These are phyloP conservation scores for Leptarthrus brevirostris DNA, from an alignment of 2,888 invertebrate species.

Conservation along the genomic window DNA sequence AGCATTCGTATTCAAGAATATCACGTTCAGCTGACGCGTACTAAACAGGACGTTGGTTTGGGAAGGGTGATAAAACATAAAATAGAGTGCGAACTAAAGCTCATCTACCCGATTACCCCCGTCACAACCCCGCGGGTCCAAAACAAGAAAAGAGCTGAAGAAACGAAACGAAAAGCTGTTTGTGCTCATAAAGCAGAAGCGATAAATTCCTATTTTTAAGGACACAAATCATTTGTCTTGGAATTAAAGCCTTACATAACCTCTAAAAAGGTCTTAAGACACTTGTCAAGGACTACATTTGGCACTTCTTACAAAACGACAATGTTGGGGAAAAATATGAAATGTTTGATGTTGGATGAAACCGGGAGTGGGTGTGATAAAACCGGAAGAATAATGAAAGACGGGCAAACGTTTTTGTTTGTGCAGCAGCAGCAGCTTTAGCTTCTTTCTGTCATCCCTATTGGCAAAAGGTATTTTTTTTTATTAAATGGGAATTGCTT, in stretches of 20 bases:
- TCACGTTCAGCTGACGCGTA: constrained; percentile 52
- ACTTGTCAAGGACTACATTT: constrained; percentile 11
- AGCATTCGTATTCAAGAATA: constrained; percentile 33
- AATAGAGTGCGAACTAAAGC: constrained; percentile 32
- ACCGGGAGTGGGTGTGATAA: too few species aligned
- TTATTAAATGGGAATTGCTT: constrained; percentile 34
- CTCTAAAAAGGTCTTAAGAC: constrained; percentile 1
- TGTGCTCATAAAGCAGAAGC: constrained; percentile 43
- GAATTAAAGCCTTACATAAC: constrained; percentile 38
- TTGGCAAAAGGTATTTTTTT: constrained; percentile 11
- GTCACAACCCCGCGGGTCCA: not conserved
- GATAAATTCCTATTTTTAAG: constrained; percentile 48
- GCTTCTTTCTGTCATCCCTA: not conserved
- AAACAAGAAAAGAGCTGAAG: not conserved
- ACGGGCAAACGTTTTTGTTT: constrained; percentile 37
- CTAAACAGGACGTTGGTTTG: constrained; percentile 30
- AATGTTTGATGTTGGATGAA: constrained; percentile 44
- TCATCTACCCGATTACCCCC: not conserved
- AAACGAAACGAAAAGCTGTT: constrained; percentile 10
- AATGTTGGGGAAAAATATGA: constrained; percentile 34
- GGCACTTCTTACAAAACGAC: not conserved
- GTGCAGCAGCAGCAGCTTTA: too few species aligned
- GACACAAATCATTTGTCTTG: constrained; percentile 43
- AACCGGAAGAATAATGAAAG: constrained; percentile 49
- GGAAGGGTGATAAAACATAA: constrained; percentile 18